These are phyloP conservation scores for Auanema freiburgensis DNA, from an alignment of 2,888 invertebrate species.

Conservation along the genomic window DNA sequence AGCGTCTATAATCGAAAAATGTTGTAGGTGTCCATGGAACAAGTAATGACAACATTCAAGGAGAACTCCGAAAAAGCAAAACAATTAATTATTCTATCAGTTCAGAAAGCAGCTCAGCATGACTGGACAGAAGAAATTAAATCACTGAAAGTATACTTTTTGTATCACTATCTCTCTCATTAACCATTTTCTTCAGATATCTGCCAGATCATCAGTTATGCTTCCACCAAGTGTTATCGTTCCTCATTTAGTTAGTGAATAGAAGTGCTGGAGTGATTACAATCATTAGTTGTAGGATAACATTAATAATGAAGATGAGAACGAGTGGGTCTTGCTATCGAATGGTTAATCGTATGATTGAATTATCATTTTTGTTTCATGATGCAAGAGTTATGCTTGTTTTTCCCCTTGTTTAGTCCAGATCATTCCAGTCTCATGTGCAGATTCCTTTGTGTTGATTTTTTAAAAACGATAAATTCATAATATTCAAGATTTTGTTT, in stretches of 20 bases:
- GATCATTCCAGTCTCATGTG: too few species aligned
- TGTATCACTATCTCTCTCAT: background rate
- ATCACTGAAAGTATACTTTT: slow-evolving; percentile 5
- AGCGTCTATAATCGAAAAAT: background rate
- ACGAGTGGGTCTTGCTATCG: background rate
- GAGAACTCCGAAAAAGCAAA: slow-evolving; percentile 47
- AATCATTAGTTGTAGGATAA: background rate
- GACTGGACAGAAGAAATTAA: slow-evolving; percentile 31
- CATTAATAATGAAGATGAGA: slow-evolving; percentile 2
- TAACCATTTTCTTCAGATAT: slow-evolving; percentile 25
- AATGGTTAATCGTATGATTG: background rate
- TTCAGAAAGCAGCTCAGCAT: slow-evolving; percentile 36
- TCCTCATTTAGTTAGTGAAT: slow-evolving; percentile 22
- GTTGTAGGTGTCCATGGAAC: slow-evolving; percentile 39
- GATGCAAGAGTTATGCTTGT: too few species aligned
- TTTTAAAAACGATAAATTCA: too few species aligned
- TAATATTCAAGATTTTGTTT: too few species aligned
- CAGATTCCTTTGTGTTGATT: too few species aligned
- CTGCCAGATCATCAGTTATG: slow-evolving; percentile 44
- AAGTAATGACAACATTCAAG: slow-evolving; percentile 44
- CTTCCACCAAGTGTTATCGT: slow-evolving; percentile 37
- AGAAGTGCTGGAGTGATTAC: slow-evolving; percentile 5
- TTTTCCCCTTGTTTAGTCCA: too few species aligned
- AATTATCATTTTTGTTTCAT: background rate
- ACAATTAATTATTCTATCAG: slow-evolving; percentile 39